phyloP scores from a whole-genome alignment of 2,113 vertebrate species.

The Phalacrocorax aristotelis region DNA sequence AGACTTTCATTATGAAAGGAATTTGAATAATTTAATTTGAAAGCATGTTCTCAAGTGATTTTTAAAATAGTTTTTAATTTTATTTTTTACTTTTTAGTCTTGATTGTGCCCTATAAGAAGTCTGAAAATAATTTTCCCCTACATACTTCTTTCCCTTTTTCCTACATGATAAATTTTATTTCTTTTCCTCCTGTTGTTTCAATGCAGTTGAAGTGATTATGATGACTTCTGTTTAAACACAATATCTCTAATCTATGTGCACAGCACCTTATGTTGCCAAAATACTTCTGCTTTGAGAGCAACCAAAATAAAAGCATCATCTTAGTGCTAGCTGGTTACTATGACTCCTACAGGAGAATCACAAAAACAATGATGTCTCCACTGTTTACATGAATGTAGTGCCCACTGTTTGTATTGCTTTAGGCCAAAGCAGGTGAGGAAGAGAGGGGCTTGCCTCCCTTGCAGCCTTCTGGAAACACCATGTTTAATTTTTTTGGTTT shows the following conservation, averaged over 20 bases:
- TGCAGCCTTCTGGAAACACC: background rate
- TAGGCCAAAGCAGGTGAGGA: background rate
- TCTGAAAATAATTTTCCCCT: background rate
- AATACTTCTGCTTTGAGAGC: background rate
- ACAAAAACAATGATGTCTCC: background rate
- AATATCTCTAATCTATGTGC: background rate
- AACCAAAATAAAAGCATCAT: background rate
- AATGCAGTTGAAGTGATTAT: background rate
- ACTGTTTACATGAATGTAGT: background rate
- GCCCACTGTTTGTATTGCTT: background rate
- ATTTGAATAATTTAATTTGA: slow-evolving; percentile 41
- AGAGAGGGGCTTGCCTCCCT: background rate
- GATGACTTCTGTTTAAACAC: background rate
- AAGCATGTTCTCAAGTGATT: slow-evolving; percentile 8
- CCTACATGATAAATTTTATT: background rate
- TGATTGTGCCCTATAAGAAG: background rate
- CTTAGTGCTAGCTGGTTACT: background rate
- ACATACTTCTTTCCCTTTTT: background rate
- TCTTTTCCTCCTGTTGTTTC: background rate
- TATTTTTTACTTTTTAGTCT: background rate
- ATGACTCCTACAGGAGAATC: background rate
- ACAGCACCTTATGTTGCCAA: background rate
- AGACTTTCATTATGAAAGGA: slow-evolving; percentile 9
- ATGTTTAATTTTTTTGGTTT: background rate
- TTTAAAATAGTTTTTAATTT: background rate